Evolutionary conservation across 2,888 invertebrate species (phyloP).

Genomic region (Chouioia cunea): DNA sequence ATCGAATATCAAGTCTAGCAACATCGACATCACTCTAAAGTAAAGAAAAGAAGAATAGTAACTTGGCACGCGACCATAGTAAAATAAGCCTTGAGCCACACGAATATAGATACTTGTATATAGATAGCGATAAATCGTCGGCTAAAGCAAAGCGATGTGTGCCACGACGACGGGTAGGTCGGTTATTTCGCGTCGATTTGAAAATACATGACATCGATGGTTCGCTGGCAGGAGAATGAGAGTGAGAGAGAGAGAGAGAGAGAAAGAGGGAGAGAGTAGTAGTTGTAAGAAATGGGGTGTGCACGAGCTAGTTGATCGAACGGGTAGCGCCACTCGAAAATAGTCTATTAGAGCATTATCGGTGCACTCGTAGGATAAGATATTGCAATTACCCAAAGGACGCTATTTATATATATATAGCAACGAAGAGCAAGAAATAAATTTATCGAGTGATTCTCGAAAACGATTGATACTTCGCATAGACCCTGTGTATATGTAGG

Average conservation of each 20-base stretch:
- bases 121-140: no score
- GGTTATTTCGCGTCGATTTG: constrained; percentile 6
- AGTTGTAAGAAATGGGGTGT: neutral
- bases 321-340: constrained; percentile 10
- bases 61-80: no score
- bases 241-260: neutral
- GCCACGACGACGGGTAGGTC: no score
- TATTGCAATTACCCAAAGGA: constrained; percentile 19
- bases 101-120: no score
- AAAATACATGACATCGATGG: constrained; percentile 1
- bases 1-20: no score
- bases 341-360: constrained; percentile 24
- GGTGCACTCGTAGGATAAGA: constrained; percentile 18
- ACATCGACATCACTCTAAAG: no score
- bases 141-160: no score
- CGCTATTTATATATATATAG: no score
- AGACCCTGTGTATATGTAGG: no score
- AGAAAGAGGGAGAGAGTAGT: neutral
- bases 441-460: constrained; percentile 20
- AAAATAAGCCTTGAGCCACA: no score
- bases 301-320: neutral
- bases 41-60: no score
- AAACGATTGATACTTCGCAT: neutral
- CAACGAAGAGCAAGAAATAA: neutral
- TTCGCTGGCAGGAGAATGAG: neutral